These are phyloP conservation scores for Cosmia pyralina DNA, from an alignment of 2,888 invertebrate species.

Conservation along the genomic window DNA sequence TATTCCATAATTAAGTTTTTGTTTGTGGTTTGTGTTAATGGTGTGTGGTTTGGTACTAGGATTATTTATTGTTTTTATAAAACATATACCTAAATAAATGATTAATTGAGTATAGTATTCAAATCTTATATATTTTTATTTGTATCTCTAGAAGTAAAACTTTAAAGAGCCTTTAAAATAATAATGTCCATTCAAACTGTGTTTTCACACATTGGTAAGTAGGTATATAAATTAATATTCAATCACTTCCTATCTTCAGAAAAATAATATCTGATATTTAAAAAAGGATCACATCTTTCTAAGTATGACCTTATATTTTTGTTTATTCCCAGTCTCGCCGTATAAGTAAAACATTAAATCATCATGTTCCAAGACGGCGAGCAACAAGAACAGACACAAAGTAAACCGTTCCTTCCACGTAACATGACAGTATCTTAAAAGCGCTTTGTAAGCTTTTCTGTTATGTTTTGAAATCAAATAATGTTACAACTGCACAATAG, in stretches of 20 bases:
- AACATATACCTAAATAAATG: too few species aligned
- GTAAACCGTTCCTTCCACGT: slow-evolving; percentile 28
- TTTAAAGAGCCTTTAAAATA: too few species aligned
- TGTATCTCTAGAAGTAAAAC: too few species aligned
- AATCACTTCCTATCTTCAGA: neutral
- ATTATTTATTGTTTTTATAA: too few species aligned
- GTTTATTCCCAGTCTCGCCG: neutral
- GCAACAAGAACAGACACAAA: slow-evolving; percentile 47
- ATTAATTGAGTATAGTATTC: too few species aligned
- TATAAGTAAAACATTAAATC: slow-evolving; percentile 50
- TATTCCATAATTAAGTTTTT: too few species aligned
- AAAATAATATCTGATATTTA: neutral
- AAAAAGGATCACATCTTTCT: neutral
- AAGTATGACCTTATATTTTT: neutral
- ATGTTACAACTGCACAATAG: slow-evolving; percentile 11
- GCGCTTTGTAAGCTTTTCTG: slow-evolving; percentile 43
- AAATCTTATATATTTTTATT: too few species aligned
- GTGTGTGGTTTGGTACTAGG: too few species aligned
- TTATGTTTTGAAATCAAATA: slow-evolving; percentile 39
- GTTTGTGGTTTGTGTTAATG: too few species aligned
- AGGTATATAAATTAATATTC: too few species aligned
- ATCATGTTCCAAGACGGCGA: neutral
- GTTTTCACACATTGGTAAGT: neutral
- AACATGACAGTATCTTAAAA: slow-evolving; percentile 56
- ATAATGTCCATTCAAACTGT: too few species aligned